A percentile compares a stretch with the other conserved stretches of the same genome.
phyloP scores from a whole-genome alignment of 2,888 invertebrate species.

The Acleris literana region DNA sequence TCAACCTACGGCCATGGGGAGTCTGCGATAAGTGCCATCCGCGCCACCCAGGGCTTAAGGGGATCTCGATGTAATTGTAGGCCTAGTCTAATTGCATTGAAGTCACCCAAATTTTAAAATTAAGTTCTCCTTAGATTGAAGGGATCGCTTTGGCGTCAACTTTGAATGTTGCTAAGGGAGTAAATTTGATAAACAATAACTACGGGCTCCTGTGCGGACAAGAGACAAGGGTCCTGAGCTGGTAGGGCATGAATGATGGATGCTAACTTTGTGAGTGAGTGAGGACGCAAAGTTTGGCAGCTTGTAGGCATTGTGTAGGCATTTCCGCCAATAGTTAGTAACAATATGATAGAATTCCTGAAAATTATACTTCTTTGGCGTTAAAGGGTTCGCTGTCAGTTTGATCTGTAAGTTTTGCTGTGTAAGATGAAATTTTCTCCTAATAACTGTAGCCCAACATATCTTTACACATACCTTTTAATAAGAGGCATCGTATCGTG shows the following conservation, averaged over 20 bases:
- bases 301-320: background rate
- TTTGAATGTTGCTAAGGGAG: conserved; percentile 18
- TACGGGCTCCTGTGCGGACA: conserved; percentile 20
- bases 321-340: conserved; percentile 1
- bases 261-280: conserved; percentile 22
- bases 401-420: too few species aligned
- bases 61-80: conserved; percentile 45
- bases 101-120: conserved; percentile 29
- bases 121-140: conserved; percentile 27
- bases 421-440: too few species aligned
- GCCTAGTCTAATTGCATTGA: conserved; percentile 44
- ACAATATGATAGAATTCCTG: background rate
- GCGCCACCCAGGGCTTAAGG: conserved; percentile 39
- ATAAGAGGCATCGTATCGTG: background rate
- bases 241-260: conserved; percentile 23
- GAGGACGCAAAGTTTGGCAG: conserved; percentile 10
- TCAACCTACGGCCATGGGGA: conserved; percentile 68
- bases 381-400: too few species aligned
- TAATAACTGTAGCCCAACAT: too few species aligned
- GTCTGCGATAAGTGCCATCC: conserved; percentile 42
- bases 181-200: conserved; percentile 27
- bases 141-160: conserved; percentile 16
- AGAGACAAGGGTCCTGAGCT: conserved; percentile 24
- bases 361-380: too few species aligned
- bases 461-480: too few species aligned